A percentile compares a stretch with the other conserved stretches of the same genome.
Evolutionary conservation across 2,113 vertebrate genomes (phyloP).

Genomic region (Otis tarda): DNA sequence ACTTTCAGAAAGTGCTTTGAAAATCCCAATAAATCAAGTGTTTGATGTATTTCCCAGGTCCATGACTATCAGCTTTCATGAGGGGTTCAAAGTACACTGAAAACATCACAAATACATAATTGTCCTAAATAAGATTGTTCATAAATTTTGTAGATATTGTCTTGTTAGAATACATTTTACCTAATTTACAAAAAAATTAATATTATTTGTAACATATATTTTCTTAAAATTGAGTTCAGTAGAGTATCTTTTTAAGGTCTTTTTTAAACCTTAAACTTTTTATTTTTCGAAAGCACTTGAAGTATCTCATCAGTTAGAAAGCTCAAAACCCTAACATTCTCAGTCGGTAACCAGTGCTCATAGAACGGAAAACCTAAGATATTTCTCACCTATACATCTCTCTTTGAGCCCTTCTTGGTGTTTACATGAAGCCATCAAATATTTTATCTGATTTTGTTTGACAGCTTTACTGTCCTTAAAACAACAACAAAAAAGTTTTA

Average conservation of each 20-base stretch:
- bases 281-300: background rate
- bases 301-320: background rate
- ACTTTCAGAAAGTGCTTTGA: background rate
- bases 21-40: background rate
- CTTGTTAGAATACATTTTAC: background rate
- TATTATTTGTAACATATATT: background rate
- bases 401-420: background rate
- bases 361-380: background rate
- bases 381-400: background rate
- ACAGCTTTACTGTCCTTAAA: background rate
- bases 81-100: background rate
- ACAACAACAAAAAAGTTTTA: background rate
- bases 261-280: background rate
- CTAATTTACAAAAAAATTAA: background rate
- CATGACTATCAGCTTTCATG: background rate
- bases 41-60: background rate
- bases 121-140: background rate
- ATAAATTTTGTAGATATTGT: background rate
- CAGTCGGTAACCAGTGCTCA: background rate
- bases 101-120: background rate
- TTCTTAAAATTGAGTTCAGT: background rate
- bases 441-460: background rate
- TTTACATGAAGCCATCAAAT: background rate
- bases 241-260: background rate
- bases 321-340: background rate